Conservation (phyloP, 2,797 vertebrate genomes). For the Acanthurus leucopareius region DNA sequence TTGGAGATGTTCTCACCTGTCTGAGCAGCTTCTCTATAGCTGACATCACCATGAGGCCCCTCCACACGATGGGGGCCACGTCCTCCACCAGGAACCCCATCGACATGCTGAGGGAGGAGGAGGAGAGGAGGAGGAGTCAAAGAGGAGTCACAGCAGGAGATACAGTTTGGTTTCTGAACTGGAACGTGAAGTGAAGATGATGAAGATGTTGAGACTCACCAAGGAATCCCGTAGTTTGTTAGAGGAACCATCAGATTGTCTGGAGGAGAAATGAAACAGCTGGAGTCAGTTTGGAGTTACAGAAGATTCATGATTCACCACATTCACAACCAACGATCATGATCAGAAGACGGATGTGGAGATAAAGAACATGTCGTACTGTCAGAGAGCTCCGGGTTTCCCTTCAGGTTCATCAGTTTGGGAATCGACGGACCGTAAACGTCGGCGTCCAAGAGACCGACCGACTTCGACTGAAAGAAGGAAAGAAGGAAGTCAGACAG, state of each 20-base stretch:
- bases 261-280: conserved; percentile 70
- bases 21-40: conserved; percentile 93
- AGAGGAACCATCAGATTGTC: conserved; percentile 96
- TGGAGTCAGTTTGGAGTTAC: background rate
- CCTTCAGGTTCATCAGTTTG: conserved; percentile 97
- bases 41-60: conserved; percentile 99
- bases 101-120: conserved; percentile 92
- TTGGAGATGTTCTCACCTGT: conserved; percentile 84
- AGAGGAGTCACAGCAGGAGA: no score
- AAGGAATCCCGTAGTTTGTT: conserved; percentile 94
- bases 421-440: conserved; percentile 95
- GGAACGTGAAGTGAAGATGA: no score
- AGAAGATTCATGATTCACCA: background rate
- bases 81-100: conserved; percentile 98
- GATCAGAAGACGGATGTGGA: background rate
- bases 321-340: background rate
- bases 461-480: conserved; percentile 85
- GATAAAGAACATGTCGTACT: conserved; percentile 82
- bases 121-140: no score
- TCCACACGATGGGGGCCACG: conserved; percentile 91
- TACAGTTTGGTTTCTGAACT: background rate
- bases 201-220: conserved; percentile 84
- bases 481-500: background rate
- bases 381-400: conserved; percentile 92
- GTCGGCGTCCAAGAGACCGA: conserved; percentile 95